Evolutionary conservation across 2,888 invertebrate species (phyloP), one percentile per base, ranked within the genome.

Genomic region (Synergus laeviventris): DNA sequence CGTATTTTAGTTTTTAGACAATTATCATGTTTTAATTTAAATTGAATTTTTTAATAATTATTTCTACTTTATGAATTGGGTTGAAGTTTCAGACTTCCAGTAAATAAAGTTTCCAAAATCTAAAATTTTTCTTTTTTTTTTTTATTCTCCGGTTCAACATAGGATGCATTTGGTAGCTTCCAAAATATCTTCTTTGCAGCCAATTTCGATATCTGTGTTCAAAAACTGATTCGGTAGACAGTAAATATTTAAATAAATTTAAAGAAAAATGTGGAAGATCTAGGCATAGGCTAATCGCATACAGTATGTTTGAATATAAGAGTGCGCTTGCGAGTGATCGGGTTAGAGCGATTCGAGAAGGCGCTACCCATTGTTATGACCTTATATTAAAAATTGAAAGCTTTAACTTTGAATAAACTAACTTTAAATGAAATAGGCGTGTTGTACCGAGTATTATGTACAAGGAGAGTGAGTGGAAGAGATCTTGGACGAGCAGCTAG

Each of bases 361-460:
- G 83, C 83, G 84, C 84, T 83, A 59, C 9, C 86, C 85, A 83
- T 87, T 87, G 87, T 87, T 87, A 87, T 84, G 84, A 86, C 82
- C 83, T 86, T 86, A 84, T 83, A 85, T 85, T 81, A 77, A 83
- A 83, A 79, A 87, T 86, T 85, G 85, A 88, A 88, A 88, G 88
- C 88, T 89, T 89, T 88, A 88, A 89, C 88, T 88, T 87, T 85
- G 86, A 89, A 85, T 86, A 85, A 87, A 86, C 81, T 85, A 85
- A 86, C 81, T 86, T 85, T 83, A 84, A 86, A 86, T 84, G 83
- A 85, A 54, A 73, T 42, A 61, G 66, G 76, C 73, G 78, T 74
- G 59, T 76, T 60, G 49, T 60, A 62, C 70, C 31, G 76, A n/a
- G 21, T 56, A 18, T 56, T 2, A 18, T 66, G 78, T 74, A 77